These are phyloP conservation scores for Tinea trinotella DNA, from an alignment of 2,888 invertebrate genomes.

Conservation along the genomic window DNA sequence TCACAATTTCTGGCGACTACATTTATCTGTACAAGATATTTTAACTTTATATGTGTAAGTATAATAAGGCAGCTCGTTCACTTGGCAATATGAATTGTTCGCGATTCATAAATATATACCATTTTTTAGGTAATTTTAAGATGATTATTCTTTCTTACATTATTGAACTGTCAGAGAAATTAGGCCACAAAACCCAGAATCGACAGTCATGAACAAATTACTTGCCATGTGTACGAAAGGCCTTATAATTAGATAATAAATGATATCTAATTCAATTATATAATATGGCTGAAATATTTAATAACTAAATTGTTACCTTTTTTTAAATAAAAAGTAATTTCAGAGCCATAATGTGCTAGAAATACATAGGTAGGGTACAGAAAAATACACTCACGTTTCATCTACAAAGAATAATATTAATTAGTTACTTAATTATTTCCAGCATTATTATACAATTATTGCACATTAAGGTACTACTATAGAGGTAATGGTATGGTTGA, in stretches of 20 bases:
- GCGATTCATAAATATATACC: too few species aligned
- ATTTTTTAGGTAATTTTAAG: too few species aligned
- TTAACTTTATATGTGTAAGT: not conserved
- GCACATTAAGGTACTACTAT: not conserved
- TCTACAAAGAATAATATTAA: not conserved
- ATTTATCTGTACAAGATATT: constrained; percentile 69
- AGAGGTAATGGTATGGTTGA: constrained; percentile 1
- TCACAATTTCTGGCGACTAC: constrained; percentile 66
- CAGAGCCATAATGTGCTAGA: not conserved
- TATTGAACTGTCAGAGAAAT: too few species aligned
- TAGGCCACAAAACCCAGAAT: too few species aligned
- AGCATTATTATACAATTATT: constrained; percentile 1
- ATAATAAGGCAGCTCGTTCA: too few species aligned
- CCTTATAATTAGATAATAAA: not conserved
- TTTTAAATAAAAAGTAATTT: not conserved
- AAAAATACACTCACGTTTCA: not conserved
- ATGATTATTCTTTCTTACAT: too few species aligned
- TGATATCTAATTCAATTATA: not conserved
- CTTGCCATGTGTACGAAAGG: too few species aligned
- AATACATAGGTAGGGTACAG: not conserved
- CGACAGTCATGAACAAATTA: too few species aligned
- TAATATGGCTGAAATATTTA: not conserved
- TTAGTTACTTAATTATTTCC: not conserved
- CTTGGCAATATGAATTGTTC: too few species aligned
- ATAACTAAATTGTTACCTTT: not conserved